These are phyloP conservation scores for Melanotaenia duboulayi DNA, from an alignment of 2,113 vertebrate genomes.

Conservation along the genomic window DNA sequence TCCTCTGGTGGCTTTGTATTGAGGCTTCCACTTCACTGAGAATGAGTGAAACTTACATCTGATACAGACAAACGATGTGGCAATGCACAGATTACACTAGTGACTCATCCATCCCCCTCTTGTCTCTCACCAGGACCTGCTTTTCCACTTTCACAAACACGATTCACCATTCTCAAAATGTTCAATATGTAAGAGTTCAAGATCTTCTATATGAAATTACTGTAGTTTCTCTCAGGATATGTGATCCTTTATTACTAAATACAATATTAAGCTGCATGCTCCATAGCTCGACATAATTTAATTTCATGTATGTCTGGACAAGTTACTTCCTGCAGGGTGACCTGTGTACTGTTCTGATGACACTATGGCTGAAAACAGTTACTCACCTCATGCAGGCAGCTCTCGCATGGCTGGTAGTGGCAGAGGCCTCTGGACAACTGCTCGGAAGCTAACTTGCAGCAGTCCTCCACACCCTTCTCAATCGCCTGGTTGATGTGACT, in stretches of 20 bases:
- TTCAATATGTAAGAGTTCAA: neutral
- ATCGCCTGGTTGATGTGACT: conserved; percentile 82
- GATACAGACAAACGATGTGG: conserved; percentile 26
- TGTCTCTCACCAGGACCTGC: conserved; percentile 13
- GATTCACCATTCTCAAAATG: conserved; percentile 35
- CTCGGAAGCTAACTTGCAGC: conserved; percentile 76
- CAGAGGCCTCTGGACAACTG: conserved; percentile 83
- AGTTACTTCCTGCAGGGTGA: conserved; percentile 42
- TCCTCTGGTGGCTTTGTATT: neutral
- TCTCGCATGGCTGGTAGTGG: conserved; percentile 86
- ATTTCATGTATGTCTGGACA: conserved; percentile 42
- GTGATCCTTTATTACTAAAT: neutral
- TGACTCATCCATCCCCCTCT: conserved; percentile 73
- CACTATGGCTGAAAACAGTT: neutral
- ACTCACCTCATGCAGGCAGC: conserved; percentile 90
- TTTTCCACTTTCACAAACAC: conserved; percentile 4
- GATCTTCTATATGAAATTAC: neutral
- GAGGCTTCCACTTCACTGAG: conserved; percentile 3
- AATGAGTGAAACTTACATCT: conserved; percentile 34
- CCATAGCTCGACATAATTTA: neutral
- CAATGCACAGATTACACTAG: conserved; percentile 38
- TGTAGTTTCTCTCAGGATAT: neutral
- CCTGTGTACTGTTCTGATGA: conserved; percentile 35
- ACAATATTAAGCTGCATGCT: conserved; percentile 1
- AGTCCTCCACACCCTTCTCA: conserved; percentile 83